Base-by-base conservation (phyloP, 1,140 invertebrate species). In the Acromyrmex charruanus region DNA sequence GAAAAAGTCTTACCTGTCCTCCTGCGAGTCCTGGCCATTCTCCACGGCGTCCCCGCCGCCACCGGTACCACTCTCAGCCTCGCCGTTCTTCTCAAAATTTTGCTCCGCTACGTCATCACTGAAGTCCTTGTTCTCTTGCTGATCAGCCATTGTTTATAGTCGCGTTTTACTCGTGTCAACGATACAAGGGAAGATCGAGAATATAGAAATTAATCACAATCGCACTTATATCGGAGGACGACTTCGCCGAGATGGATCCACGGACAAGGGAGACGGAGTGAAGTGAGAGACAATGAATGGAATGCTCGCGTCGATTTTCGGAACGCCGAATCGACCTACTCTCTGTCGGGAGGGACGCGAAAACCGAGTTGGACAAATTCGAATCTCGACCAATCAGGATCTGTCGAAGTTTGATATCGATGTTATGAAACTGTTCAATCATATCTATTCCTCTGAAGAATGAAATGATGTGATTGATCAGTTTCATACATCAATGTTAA, bases 71-170 rank as follows among this genome's bases (percentile, higher is more conserved):
- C 94, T 94, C 65, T 94, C 94, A 39, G 93, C 92, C n/a, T 95
- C 94, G 31, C 94, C 95, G 90, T 95, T 95, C 91, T 95, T 94
- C 84, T 95, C 95, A 74, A 94, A 95, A 74, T 91, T 95, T 86
- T 95, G 94, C 77, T 95, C 95, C 58, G 93, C 93, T 51, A 95
- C 88, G 85, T 95, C 95, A 82, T 95, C 95, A 92, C 94, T 95
- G 93, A 95, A 95, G 85, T 95, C 95, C 91, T 95, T 95, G 72
- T 93, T 94, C 81, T 95, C 95, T 74, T 84, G 80, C 91, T 95
- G 94, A 88, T 95, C 95, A 44, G 94, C 93, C 95, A 95, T 95
- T 75, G 28, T 92, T 85, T 49, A 79, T n/a, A 66, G 65, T 10
- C n/a, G 79, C 18, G 49, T 44, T 58, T 28, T 4, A 74, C 80